Percentiles rank a stretch among this genome's conserved stretches.
These are phyloP conservation scores for Congeria kusceri DNA, from an alignment of 2,888 invertebrate species.

Conservation along the genomic window DNA sequence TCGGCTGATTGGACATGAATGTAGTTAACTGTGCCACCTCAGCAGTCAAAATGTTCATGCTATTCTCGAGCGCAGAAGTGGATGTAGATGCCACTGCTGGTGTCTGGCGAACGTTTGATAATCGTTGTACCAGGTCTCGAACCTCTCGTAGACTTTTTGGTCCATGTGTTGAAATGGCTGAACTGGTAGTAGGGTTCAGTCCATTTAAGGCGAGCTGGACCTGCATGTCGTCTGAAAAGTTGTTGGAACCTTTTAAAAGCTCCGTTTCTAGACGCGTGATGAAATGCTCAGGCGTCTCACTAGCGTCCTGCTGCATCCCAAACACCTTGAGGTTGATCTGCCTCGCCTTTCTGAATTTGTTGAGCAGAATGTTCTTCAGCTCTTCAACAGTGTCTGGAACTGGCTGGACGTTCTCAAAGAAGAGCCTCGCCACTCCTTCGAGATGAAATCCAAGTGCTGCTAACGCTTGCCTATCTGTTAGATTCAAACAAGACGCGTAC, in stretches of 20 bases:
- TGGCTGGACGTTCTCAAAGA: constrained; percentile 6
- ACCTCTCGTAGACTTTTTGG: constrained; percentile 23
- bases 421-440: constrained; percentile 14
- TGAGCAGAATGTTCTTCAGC: neutral
- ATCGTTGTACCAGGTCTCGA: neutral
- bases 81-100: neutral
- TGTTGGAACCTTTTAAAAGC: constrained; percentile 8
- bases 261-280: constrained; percentile 17
- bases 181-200: constrained; percentile 11
- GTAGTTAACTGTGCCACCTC: constrained; percentile 20
- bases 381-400: constrained; percentile 6
- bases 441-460: constrained; percentile 21
- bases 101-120: neutral
- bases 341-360: neutral
- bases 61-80: constrained; percentile 2
- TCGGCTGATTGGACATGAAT: neutral
- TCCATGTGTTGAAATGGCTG: constrained; percentile 31
- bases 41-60: constrained; percentile 29
- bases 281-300: constrained; percentile 14
- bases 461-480: constrained; percentile 11
- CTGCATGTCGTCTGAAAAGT: constrained; percentile 9
- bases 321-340: constrained; percentile 9
- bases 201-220: constrained; percentile 38
- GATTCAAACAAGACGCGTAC: constrained; percentile 11
- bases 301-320: constrained; percentile 3